Conservation (phyloP, 1,140 invertebrate genomes). For the Bombus confusus region DNA sequence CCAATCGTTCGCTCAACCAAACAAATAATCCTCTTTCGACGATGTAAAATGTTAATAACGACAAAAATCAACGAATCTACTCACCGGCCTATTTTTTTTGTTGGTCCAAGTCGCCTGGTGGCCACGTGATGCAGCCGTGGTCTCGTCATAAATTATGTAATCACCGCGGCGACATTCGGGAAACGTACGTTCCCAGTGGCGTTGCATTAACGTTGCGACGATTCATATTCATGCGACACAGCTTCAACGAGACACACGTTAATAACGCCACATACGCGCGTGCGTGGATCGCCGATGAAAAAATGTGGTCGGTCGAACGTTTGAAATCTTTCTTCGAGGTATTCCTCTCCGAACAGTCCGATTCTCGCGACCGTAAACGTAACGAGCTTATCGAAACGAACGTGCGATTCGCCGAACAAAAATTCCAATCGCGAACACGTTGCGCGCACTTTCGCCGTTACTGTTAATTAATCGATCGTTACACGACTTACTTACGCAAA, state of each 20-base stretch:
- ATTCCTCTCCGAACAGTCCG: background rate
- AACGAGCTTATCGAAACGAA: background rate
- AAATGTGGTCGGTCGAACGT: background rate
- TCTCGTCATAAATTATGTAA: constrained; percentile 37
- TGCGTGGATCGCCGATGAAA: background rate
- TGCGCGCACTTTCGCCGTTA: background rate
- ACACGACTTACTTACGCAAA: constrained; percentile 35
- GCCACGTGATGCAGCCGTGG: background rate
- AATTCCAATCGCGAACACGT: too few species aligned
- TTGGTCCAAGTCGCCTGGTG: background rate
- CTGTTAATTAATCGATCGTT: constrained; percentile 51
- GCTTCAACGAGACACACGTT: constrained; percentile 20
- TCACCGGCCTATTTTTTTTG: constrained; percentile 14
- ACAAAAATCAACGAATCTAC: background rate
- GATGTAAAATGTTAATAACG: background rate
- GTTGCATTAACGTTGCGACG: constrained; percentile 21
- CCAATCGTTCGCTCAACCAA: background rate
- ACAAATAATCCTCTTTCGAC: too few species aligned
- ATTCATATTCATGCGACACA: constrained; percentile 32
- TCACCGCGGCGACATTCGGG: constrained; percentile 26
- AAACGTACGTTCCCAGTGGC: constrained; percentile 18
- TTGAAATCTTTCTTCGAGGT: too few species aligned
- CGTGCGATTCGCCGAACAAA: background rate
- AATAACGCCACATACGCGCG: background rate
- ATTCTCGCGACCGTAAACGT: too few species aligned